Percentiles rank a stretch among this genome's conserved stretches.
Evolutionary conservation across 2,113 vertebrate genomes (phyloP).

Genomic region (Brachyhypopomus gauderio): DNA sequence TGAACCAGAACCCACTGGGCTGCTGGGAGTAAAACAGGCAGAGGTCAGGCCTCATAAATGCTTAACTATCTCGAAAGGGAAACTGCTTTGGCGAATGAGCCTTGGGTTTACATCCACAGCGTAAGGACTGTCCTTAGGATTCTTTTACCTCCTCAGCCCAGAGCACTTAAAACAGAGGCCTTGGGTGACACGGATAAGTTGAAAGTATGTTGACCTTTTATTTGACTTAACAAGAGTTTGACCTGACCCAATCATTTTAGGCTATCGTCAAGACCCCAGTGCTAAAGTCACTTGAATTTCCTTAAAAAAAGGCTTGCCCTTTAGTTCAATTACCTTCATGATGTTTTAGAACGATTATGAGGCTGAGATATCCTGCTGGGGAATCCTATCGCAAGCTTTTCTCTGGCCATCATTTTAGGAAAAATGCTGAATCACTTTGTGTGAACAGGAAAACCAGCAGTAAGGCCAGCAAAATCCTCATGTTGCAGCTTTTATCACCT

Average conservation of each 20-base stretch:
- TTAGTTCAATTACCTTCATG: slow-evolving; percentile 44
- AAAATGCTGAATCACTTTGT: slow-evolving; percentile 2
- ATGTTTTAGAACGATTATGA: slow-evolving; percentile 48
- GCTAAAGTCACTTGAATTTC: slow-evolving; percentile 51
- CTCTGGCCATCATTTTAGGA: not conserved
- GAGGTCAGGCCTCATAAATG: slow-evolving; percentile 53
- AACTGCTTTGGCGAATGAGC: slow-evolving; percentile 54
- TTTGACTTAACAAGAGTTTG: slow-evolving; percentile 63
- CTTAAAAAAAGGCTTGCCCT: slow-evolving; percentile 40
- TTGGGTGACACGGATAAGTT: slow-evolving; percentile 59
- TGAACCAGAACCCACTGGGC: slow-evolving; percentile 39
- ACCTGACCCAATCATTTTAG: slow-evolving; percentile 60
- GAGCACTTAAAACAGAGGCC: slow-evolving; percentile 54
- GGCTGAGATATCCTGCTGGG: slow-evolving; percentile 51
- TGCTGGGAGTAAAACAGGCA: slow-evolving; percentile 42
- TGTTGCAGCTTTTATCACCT: no score
- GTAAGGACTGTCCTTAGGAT: slow-evolving; percentile 54
- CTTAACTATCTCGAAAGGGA: slow-evolving; percentile 53
- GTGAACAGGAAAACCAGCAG: not conserved
- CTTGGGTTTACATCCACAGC: slow-evolving; percentile 54
- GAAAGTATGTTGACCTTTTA: slow-evolving; percentile 61
- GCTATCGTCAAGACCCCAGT: slow-evolving; percentile 51
- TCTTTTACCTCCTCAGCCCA: slow-evolving; percentile 39
- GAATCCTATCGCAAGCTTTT: slow-evolving; percentile 42
- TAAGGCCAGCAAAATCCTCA: not conserved